Base-by-base conservation (phyloP, 2,113 vertebrate species). In the Noturus placidus region DNA sequence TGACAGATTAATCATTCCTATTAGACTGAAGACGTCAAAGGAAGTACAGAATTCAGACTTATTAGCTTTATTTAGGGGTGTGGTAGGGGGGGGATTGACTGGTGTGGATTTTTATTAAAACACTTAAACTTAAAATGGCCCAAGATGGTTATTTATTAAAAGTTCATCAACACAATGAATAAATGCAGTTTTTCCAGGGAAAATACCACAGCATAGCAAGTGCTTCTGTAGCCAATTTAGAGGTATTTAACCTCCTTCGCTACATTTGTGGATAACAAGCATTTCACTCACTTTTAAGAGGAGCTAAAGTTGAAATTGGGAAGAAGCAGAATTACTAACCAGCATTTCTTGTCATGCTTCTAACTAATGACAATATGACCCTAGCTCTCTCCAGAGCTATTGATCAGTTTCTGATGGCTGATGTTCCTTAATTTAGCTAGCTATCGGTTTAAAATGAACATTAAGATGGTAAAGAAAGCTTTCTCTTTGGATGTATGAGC, bases 1-100 rank as follows among this genome's bases (percentile, higher is more conserved):
- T 56, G 57, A 57, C 59, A n/a, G 46, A 84, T 77, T 46, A 88
- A 78, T 69, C 50, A 84, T n/a, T 69, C 72, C 33, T 57, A 30
- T 84, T 79, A 22, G 67, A 56, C 69, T 54, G 5, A 59, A 81
- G 76, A 81, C 22, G 69, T 83, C 30, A 77, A 77, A 50, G 65
- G 7, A 77, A 59, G 70, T 46, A 77, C 33, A 46, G 30, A 77
- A 82, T 61, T 83, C 67, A 87, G 30, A 87, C 52, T 50, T 30
- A 87, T 63, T 59, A 8, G 50, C 33, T 82, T 57, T 38, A 14
- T 78, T 78, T 30, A n/a, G 13, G 7, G 25, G 76, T 2, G 25
- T 10, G 15, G 20, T 3, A 13, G 7, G 25, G 76, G 27, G 46
- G 20, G 7, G 35, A n/a, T n/a, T n/a, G 74, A n/a, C 5, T 52